phyloP scores from a whole-genome alignment of 2,797 vertebrate genomes.

The Crocidura indochinensis region DNA sequence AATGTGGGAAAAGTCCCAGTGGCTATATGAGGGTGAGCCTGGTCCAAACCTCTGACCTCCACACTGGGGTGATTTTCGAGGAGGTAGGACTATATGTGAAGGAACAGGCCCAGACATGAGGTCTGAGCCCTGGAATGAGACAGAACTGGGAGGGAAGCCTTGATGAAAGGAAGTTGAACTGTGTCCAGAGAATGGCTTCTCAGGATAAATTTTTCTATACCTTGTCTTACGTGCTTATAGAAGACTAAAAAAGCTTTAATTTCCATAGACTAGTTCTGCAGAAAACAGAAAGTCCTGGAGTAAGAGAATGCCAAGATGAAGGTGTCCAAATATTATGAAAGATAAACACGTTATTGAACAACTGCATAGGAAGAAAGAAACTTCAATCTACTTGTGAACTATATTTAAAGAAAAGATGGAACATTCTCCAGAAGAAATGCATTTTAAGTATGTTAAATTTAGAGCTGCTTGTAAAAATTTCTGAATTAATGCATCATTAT shows the following conservation, averaged over 20 bases:
- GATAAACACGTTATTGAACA: conserved; percentile 81
- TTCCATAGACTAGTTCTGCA: conserved; percentile 77
- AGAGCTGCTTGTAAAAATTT: conserved; percentile 76
- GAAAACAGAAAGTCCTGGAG: conserved; percentile 80
- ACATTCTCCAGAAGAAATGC: conserved; percentile 77
- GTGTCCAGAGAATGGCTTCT: conserved; percentile 34
- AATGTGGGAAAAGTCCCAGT: not conserved
- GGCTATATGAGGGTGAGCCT: not conserved
- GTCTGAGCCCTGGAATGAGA: not conserved
- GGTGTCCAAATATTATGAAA: conserved; percentile 85
- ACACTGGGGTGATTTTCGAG: not conserved
- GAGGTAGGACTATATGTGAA: not conserved
- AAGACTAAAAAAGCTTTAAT: conserved; percentile 75
- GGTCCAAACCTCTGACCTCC: not conserved
- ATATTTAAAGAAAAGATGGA: conserved; percentile 85
- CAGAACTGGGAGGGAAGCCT: not conserved
- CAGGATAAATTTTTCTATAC: conserved; percentile 53
- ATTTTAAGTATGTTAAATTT: conserved; percentile 83
- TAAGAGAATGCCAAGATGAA: conserved; percentile 84
- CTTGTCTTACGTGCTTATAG: conserved; percentile 54
- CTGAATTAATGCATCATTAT: conserved; percentile 81
- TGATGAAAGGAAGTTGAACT: not conserved
- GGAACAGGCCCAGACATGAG: not conserved
- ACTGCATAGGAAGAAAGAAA: conserved; percentile 80
- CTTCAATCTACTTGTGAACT: conserved; percentile 81